Evolutionary conservation across 2,113 vertebrate species (phyloP).

Genomic region (Pygoscelis adeliae): DNA sequence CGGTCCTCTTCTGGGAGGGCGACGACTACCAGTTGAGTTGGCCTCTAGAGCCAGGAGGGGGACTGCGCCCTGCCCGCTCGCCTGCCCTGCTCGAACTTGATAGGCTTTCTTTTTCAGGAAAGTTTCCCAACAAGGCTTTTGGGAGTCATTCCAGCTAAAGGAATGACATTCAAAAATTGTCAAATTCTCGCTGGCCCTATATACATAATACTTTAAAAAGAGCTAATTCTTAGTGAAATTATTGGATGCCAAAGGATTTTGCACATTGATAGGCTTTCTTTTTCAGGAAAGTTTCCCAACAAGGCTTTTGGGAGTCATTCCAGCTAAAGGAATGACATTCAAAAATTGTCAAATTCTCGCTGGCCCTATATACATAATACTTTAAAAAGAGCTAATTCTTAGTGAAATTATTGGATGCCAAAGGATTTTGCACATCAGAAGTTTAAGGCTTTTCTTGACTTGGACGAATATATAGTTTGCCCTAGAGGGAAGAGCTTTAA

Average conservation of each 20-base stretch:
- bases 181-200: neutral
- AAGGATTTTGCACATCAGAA: neutral
- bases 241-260: neutral
- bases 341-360: neutral
- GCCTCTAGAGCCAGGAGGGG: too few species aligned
- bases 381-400: neutral
- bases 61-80: too few species aligned
- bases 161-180: neutral
- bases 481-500: neutral
- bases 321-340: neutral
- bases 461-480: neutral
- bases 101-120: neutral
- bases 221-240: neutral
- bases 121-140: neutral
- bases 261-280: neutral
- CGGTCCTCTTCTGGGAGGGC: too few species aligned
- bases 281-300: neutral
- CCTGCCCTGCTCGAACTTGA: too few species aligned
- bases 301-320: neutral
- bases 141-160: neutral
- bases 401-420: neutral
- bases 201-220: neutral
- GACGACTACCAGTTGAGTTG: too few species aligned
- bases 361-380: neutral
- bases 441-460: neutral